Evolutionary conservation across 2,888 invertebrate genomes (phyloP).

Genomic region (Tyria jacobaeae): DNA sequence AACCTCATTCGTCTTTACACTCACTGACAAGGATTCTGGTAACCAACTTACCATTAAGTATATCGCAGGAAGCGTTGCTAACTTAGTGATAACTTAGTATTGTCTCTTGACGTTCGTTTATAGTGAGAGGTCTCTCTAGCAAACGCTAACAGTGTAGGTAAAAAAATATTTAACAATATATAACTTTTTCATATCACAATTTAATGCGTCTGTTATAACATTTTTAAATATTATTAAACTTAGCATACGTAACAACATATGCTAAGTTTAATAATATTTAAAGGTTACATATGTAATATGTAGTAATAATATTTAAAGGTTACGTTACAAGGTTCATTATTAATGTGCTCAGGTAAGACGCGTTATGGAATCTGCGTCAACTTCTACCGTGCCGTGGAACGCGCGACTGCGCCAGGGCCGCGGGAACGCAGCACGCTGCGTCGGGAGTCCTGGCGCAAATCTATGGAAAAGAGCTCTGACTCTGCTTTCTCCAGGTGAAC

Average conservation of each 20-base stretch:
- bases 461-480: conserved; percentile 96
- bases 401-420: conserved; percentile 80
- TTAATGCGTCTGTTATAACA: too few species aligned
- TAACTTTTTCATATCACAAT: too few species aligned
- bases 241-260: too few species aligned
- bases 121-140: too few species aligned
- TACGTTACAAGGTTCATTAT: not conserved
- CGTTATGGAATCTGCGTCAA: conserved; percentile 99
- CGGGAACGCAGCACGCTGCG: conserved; percentile 86
- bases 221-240: too few species aligned
- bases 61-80: not conserved
- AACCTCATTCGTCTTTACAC: conserved; percentile 98
- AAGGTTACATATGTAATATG: too few species aligned
- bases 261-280: too few species aligned
- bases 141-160: too few species aligned
- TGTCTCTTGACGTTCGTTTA: too few species aligned
- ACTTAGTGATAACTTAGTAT: too few species aligned
- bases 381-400: conserved; percentile 97
- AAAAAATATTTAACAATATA: too few species aligned
- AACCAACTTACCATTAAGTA: conserved; percentile 35
- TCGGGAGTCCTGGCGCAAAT: conserved; percentile 96
- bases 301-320: not conserved
- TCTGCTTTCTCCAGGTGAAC: conserved; percentile 96
- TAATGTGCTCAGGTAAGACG: conserved; percentile 88
- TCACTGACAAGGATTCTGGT: conserved; percentile 99